Conservation (phyloP, 64 coral and sea anemone genomes). For the Montipora foliosa region DNA sequence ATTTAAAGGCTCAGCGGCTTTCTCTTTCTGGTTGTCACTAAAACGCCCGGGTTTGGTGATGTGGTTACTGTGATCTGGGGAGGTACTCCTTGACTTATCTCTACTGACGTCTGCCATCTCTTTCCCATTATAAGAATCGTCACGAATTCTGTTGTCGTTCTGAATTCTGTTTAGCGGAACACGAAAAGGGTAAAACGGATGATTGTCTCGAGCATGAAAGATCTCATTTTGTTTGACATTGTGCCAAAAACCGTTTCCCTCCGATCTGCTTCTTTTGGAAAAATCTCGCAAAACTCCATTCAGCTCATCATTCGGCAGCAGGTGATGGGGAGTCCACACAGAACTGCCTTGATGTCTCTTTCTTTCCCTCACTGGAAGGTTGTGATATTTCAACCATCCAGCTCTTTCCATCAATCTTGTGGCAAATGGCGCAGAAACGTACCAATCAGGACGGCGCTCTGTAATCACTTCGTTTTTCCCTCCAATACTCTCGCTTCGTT, state of each 20-base stretch:
- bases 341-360: neutral
- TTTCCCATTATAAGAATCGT: neutral
- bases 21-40: neutral
- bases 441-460: neutral
- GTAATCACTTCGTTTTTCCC: neutral
- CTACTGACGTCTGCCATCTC: neutral
- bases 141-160: neutral
- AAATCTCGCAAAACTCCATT: neutral
- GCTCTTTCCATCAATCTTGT: neutral
- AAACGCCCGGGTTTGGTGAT: neutral
- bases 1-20: neutral
- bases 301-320: neutral
- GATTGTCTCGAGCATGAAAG: neutral
- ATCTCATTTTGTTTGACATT: neutral
- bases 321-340: slow-evolving; percentile 1
- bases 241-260: neutral
- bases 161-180: neutral
- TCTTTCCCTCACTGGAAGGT: neutral
- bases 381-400: neutral
- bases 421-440: neutral
- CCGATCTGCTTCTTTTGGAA: neutral
- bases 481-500: neutral
- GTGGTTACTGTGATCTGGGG: slow-evolving; percentile 33
- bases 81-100: neutral
- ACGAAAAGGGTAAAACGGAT: neutral